Evolutionary conservation across 2,113 vertebrate genomes (phyloP), one percentile per base, ranked within the genome.

Genomic region (Emydocephalus ijimae): DNA sequence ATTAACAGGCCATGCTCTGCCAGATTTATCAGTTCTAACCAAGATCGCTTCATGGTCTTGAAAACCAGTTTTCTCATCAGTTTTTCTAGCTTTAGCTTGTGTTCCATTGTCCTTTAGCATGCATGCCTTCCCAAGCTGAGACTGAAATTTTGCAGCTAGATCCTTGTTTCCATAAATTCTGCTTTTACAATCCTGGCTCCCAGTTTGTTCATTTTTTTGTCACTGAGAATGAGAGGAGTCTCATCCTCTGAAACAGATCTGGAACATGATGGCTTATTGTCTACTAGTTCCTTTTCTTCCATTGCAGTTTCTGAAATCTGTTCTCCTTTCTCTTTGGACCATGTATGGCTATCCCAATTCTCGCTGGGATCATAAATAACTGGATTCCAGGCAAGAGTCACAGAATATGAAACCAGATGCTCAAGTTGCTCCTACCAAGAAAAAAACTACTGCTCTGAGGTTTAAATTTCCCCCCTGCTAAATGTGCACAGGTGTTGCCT

Each of bases 171-270:
- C 99, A 99, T 98, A 93, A 99, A 97, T 95, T 99, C 99, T 90
- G 99, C 99, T 95, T 99, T 99, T 95, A 99, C 98, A 95, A 99
- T 97, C 96, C 97, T 99, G 1, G 99, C 98, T 88, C 99, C 99
- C 86, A 99, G 97, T 95, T 97, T 99, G 97, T 99, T 99, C 98
- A 99, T 98, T 96, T 99, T 99, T 90, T 99, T 99, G 88, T 98
- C 98, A 91, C 96, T 98, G 90, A 99, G 97, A 90, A 98, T 85
- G 8, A 86, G 96, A 89, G 96, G 81, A 0, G 55, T 95, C 54
- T 98, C 98, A 89, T 97, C 95, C 85, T 95, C 90, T 85, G 94
- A 10, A 45, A 89, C 57, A 14, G 57, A 29, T 87, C 97, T 97
- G 55, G 92, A 91, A 90, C 69, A 85, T 2, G 95, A 92, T 23